Evolutionary conservation across 2,888 invertebrate genomes (phyloP), one percentile per base, ranked within the genome.

Genomic region (Ectemnius continuus): DNA sequence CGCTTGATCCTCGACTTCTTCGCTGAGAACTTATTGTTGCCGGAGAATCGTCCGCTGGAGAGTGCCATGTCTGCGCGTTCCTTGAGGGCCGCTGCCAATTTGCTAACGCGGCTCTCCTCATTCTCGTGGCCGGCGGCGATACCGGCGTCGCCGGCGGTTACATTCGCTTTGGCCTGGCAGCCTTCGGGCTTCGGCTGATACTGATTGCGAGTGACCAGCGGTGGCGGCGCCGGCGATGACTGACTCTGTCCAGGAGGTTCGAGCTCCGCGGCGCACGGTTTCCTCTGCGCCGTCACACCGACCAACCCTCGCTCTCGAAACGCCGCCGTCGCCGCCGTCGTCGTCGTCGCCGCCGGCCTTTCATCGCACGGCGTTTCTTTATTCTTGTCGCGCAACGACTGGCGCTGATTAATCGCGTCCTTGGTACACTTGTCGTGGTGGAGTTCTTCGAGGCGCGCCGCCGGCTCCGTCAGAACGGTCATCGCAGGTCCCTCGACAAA

Each of bases 1-100:
- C 97, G 93, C 90, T 97, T 97, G 94, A 97, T 96, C 84, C 95
- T 94, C 26, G 94, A 92, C 87, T 95, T 96, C 83, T 95, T 95
- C 75, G 92, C 93, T 63, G 92, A 92, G 81, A 93, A 94, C 73
- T 90, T 91, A 63, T 90, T 90, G 18, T 67, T 72, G 3, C 48
- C 26, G 68, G 62, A 70, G n/a, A 58, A 79, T 1, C 52, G 59
- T 0, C 26, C 65, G 1, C 47, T 59, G 0, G 76, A 57, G 11
- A 67, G 28, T 0, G 74, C 23, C 18, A 76, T 4, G 14, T 74
- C 67, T 4, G 75, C 62, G 36, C 80, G 70, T 64, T 82, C 75
- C 0, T 77, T 73, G 13, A 83, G 73, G 0, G 62, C 73, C 2
- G 79, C 81, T 0, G 79, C 82, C 11, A 83, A 62, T 56, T 73